These are phyloP conservation scores for Crocodylus rhombifer DNA, from an alignment of 2,797 vertebrate genomes.

Conservation along the genomic window DNA sequence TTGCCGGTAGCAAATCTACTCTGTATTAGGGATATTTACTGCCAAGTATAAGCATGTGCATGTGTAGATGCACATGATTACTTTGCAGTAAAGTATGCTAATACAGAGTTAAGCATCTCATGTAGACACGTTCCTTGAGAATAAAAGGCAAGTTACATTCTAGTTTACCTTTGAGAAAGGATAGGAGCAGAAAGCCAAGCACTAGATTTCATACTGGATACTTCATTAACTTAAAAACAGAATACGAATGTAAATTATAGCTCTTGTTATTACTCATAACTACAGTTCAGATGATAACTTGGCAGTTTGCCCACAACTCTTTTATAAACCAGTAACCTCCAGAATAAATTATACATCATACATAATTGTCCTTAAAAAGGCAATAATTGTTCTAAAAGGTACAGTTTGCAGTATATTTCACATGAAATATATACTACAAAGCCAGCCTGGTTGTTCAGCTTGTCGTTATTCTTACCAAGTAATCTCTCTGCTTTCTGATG, in stretches of 20 bases:
- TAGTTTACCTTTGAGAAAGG: constrained; percentile 54
- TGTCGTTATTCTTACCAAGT: not conserved
- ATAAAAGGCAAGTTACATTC: constrained; percentile 48
- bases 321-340: constrained; percentile 77
- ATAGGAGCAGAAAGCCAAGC: constrained; percentile 69
- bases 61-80: too few species aligned
- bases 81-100: too few species aligned
- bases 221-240: constrained; percentile 82
- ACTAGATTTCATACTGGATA: constrained; percentile 73
- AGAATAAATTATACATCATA: constrained; percentile 75
- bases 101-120: too few species aligned
- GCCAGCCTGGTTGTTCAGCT: not conserved
- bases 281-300: constrained; percentile 76
- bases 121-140: too few species aligned
- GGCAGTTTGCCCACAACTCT: constrained; percentile 72
- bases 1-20: too few species aligned
- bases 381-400: constrained; percentile 68
- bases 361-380: constrained; percentile 80
- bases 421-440: not conserved
- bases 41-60: too few species aligned
- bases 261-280: constrained; percentile 81
- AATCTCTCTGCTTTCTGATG: not conserved
- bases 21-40: too few species aligned
- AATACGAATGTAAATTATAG: constrained; percentile 81
- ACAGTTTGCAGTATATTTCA: constrained; percentile 22